Evolutionary conservation across 2,113 vertebrate genomes (phyloP).

Genomic region (Synchiropus splendidus): DNA sequence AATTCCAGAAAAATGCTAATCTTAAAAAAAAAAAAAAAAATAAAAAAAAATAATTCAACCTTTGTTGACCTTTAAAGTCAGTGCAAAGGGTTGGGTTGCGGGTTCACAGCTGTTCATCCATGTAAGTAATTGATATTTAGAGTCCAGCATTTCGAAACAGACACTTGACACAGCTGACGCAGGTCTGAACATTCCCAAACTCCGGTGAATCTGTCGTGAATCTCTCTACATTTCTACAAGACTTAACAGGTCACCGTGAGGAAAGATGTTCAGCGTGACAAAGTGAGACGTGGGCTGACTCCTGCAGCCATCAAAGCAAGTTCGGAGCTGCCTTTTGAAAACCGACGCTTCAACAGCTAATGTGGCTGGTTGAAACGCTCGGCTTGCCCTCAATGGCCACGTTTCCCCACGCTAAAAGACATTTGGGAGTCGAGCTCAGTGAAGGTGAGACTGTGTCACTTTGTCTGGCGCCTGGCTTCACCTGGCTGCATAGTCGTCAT

Average conservation of each 20-base stretch:
- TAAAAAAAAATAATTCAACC: too few relatives aligned
- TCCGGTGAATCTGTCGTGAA: background rate
- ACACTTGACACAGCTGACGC: too few relatives aligned
- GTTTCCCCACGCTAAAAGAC: slow-evolving; percentile 61
- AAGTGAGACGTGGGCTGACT: slow-evolving; percentile 35
- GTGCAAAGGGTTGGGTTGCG: too few relatives aligned
- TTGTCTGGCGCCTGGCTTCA: slow-evolving; percentile 59
- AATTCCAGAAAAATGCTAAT: too few relatives aligned
- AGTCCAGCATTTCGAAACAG: too few relatives aligned
- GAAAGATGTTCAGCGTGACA: slow-evolving; percentile 31
- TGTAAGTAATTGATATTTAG: too few relatives aligned
- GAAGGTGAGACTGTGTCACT: slow-evolving; percentile 58
- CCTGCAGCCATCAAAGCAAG: slow-evolving; percentile 59
- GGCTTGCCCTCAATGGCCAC: slow-evolving; percentile 59
- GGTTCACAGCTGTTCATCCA: too few relatives aligned
- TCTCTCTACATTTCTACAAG: slow-evolving; percentile 29
- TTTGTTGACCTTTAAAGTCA: too few relatives aligned
- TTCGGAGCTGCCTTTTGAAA: slow-evolving; percentile 65
- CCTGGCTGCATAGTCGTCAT: slow-evolving; percentile 44
- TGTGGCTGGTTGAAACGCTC: slow-evolving; percentile 65
- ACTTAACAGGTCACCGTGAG: slow-evolving; percentile 36
- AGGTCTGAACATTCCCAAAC: too few relatives aligned
- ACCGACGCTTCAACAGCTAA: slow-evolving; percentile 65
- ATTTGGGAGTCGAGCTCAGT: slow-evolving; percentile 31
- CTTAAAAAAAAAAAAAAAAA: too few relatives aligned